Percentiles rank a stretch among this genome's conserved stretches.
Evolutionary conservation across 1,140 invertebrate species (phyloP).

Genomic region (Subanguina moxae): DNA sequence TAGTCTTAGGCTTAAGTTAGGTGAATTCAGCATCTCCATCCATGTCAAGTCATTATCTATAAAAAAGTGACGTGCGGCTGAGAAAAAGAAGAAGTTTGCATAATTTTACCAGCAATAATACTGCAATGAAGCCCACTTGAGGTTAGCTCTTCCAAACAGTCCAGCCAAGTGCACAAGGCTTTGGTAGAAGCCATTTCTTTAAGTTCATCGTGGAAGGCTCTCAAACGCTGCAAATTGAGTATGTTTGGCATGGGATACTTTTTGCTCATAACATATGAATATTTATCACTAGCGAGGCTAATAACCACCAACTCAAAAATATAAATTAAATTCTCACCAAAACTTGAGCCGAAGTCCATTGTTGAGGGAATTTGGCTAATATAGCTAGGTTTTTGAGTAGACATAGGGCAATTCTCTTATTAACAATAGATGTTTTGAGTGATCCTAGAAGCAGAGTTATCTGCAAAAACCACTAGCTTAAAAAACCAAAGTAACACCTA

Average conservation of each 20-base stretch:
- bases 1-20: not conserved
- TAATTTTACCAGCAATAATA: conserved; percentile 15
- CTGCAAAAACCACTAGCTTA: not conserved
- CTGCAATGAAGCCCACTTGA: conserved; percentile 22
- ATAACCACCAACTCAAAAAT: not conserved
- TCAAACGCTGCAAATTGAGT: conserved; percentile 10
- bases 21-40: not conserved
- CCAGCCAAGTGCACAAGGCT: conserved; percentile 23
- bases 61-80: not conserved
- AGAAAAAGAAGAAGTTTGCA: not conserved
- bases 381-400: conserved; percentile 29
- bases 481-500: not conserved
- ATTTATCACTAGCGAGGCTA: too few species aligned
- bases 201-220: conserved; percentile 28
- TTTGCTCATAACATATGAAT: too few species aligned
- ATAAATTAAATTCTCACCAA: conserved; percentile 11
- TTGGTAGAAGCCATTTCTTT: conserved; percentile 7
- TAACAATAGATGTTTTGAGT: not conserved
- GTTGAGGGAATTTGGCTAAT: conserved; percentile 30
- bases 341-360: conserved; percentile 35
- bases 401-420: conserved; percentile 15
- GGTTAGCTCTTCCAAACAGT: conserved; percentile 22
- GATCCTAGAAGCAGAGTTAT: conserved; percentile 4
- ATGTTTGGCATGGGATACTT: too few species aligned
- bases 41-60: conserved; percentile 3